These are phyloP conservation scores for Drepana arcuata DNA, from an alignment of 1,140 invertebrate genomes.

Conservation along the genomic window DNA sequence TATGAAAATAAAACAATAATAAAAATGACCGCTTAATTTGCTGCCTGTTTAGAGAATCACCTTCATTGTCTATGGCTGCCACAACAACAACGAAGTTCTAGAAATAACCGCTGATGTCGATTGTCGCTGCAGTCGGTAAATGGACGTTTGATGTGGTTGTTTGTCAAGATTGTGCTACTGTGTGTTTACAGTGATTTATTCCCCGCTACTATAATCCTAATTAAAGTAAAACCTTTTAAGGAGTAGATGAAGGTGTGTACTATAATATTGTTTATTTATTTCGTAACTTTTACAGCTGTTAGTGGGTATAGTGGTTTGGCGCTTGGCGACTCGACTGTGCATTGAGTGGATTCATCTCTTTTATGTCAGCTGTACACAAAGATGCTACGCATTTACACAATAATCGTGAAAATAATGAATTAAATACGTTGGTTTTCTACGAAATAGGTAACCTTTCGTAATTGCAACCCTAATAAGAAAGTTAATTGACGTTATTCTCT, in stretches of 20 bases:
- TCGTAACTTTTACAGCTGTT: constrained; percentile 10
- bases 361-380: constrained; percentile 67
- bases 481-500: constrained; percentile 43
- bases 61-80: constrained; percentile 37
- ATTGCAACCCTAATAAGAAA: constrained; percentile 21
- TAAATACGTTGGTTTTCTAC: constrained; percentile 47
- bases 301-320: constrained; percentile 40
- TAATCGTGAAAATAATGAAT: constrained; percentile 57
- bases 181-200: constrained; percentile 71
- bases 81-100: constrained; percentile 44
- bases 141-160: constrained; percentile 72
- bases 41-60: too few relatives aligned
- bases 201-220: constrained; percentile 63
- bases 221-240: constrained; percentile 65
- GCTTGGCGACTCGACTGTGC: constrained; percentile 49
- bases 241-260: constrained; percentile 70
- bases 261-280: constrained; percentile 19
- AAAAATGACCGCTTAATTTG: too few relatives aligned
- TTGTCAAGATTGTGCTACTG: constrained; percentile 71
- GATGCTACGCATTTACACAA: constrained; percentile 62
- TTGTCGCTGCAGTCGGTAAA: constrained; percentile 71
- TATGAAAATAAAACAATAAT: too few relatives aligned
- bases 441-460: constrained; percentile 23
- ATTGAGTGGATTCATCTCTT: constrained; percentile 56
- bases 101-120: constrained; percentile 44